Percentiles rank a stretch among this genome's conserved stretches.
phyloP scores from a whole-genome alignment of 2,113 vertebrate genomes.

The Oreotragus oreotragus region DNA sequence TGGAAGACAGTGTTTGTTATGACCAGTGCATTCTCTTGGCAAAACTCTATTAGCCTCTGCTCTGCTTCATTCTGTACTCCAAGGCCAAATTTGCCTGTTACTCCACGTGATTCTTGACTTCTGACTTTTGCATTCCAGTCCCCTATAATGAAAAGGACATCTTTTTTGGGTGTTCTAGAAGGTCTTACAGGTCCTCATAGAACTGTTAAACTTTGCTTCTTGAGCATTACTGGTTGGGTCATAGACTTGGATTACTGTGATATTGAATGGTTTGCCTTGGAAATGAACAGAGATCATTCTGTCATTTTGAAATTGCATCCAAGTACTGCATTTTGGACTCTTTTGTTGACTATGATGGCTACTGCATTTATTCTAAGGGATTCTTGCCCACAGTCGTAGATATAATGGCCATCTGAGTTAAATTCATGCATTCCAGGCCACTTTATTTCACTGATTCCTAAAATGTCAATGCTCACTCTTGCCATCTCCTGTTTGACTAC shows the following conservation, averaged over 20 bases:
- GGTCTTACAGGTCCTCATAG: background rate
- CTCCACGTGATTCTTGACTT: background rate
- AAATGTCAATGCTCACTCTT: background rate
- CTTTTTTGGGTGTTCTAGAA: background rate
- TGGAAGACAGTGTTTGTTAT: background rate
- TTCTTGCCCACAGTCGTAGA: background rate
- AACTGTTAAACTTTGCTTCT: background rate
- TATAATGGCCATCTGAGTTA: background rate
- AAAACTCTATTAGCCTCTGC: background rate
- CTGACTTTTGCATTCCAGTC: background rate
- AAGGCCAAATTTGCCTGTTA: background rate
- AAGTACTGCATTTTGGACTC: background rate
- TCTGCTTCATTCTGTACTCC: background rate
- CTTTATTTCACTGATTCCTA: background rate
- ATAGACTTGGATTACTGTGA: background rate
- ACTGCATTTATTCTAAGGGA: background rate
- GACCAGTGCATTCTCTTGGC: background rate
- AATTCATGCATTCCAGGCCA: background rate
- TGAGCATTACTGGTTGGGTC: background rate
- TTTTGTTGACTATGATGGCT: background rate
- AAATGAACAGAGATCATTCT: background rate
- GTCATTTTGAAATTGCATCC: background rate
- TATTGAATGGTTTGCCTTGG: background rate
- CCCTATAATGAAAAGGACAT: background rate
- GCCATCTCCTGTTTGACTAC: background rate